Evolutionary conservation across 2,797 vertebrate genomes (phyloP).

Genomic region (Malurus leucopterus): DNA sequence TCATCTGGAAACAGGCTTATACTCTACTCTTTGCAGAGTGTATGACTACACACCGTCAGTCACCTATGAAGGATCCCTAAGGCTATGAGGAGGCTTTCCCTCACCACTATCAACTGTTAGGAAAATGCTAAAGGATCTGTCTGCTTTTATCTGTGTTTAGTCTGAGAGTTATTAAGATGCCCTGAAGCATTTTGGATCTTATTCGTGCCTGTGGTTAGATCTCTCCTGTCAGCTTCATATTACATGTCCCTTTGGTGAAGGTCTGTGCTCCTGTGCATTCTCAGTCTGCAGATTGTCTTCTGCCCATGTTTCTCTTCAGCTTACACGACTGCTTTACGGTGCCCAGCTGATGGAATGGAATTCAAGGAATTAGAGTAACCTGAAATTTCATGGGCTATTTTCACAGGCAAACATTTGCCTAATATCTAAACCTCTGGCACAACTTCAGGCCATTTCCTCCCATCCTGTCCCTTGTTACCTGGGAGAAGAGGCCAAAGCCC

Average conservation of each 20-base stretch:
- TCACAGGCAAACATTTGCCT: neutral
- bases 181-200: neutral
- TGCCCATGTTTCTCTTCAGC: neutral
- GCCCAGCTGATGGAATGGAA: neutral
- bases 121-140: neutral
- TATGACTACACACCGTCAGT: neutral
- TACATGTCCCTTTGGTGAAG: neutral
- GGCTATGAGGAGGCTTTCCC: neutral
- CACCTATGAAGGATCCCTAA: neutral
- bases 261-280: neutral
- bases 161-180: neutral
- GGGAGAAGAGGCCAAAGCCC: neutral
- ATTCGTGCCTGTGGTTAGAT: neutral
- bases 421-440: neutral
- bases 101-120: rapidly evolving
- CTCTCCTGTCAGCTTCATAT: neutral
- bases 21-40: neutral
- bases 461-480: neutral
- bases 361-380: neutral
- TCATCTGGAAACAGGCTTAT: neutral
- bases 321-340: neutral
- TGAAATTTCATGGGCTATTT: neutral
- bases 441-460: neutral
- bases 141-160: neutral
- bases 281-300: neutral